Conservation (phyloP, 2,113 vertebrate genomes). For the Aleadryas rufinucha region DNA sequence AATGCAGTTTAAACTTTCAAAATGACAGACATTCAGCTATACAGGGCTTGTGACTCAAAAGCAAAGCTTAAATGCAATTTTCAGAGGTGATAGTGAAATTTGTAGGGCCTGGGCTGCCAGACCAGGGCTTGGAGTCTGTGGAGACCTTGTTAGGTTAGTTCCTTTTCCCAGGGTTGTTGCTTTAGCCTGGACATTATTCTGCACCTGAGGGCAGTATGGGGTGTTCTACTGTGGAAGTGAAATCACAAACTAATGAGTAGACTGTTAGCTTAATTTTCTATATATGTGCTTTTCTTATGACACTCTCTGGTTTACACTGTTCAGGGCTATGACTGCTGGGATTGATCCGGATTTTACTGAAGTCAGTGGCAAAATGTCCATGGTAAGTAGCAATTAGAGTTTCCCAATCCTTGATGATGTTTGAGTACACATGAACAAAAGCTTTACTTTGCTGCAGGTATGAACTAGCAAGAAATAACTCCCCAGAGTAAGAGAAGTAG, state of each 20-base stretch:
- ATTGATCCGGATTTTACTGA: background rate
- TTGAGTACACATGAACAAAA: background rate
- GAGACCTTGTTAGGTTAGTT: background rate
- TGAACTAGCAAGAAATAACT: constrained; percentile 16
- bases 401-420: background rate
- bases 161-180: background rate
- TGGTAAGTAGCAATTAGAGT: background rate
- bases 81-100: background rate
- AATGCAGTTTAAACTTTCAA: background rate
- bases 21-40: background rate
- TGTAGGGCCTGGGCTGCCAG: background rate
- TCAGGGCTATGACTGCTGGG: background rate
- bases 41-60: background rate
- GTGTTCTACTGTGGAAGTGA: background rate
- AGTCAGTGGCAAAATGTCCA: background rate
- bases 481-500: background rate
- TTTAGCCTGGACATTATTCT: background rate
- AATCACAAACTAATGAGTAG: background rate
- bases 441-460: constrained; percentile 14
- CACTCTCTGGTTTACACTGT: background rate
- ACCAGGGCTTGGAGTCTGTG: background rate
- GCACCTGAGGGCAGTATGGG: background rate
- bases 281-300: background rate
- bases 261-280: background rate
- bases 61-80: background rate